Base-by-base conservation (phyloP, 1,140 invertebrate species). In the Polyergus mexicanus region DNA sequence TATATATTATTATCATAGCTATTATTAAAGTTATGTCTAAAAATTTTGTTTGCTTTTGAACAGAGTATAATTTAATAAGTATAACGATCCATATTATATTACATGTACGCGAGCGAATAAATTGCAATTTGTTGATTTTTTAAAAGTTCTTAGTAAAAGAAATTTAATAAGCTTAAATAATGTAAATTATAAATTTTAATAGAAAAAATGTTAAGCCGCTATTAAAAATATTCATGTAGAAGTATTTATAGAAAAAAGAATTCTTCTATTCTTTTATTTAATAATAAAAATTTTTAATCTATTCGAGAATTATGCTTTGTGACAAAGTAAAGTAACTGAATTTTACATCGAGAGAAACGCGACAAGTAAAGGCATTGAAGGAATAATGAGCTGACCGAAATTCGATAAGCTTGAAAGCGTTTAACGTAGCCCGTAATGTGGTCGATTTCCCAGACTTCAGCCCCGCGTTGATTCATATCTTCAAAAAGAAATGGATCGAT, bases 401-500 rank as follows among this genome's bases (percentile, higher is more conserved):
- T 22, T 47, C 13, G 78, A 81, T 72, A 41, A 22, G 25, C 19
- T 71, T 41, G 51, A 71, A 71, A 56, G 8, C 38, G 54, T 71
- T 72, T 72, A 28, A 80, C 13, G 41, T 35, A 28, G 47, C 13
- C 19, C 13, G 19, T 44, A 80, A 80, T 56, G 35, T 28, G 38
- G 6, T 81, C 78, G 54, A 81, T 72, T 72, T 81, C 19, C 5
- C 51, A 69, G 32, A 51, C 25, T 77, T 78, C 28, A 35, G 16
- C 11, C 25, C 22, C 25, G 11, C 35, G 35, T 81, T 22, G 54
- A 72, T 72, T 19, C 54, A 35, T 81, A 81, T 81, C 35, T 81
- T 35, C 0, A 13, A 60, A 81, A 81, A 81, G 65, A 81, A 71
- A 71, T 81, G 44, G 66, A 54, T 81, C 51, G 47, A 13, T 81